A percentile compares a stretch with the other conserved stretches of the same genome.
Evolutionary conservation across 2,888 invertebrate species (phyloP).

Genomic region (Ditula angustiorana): DNA sequence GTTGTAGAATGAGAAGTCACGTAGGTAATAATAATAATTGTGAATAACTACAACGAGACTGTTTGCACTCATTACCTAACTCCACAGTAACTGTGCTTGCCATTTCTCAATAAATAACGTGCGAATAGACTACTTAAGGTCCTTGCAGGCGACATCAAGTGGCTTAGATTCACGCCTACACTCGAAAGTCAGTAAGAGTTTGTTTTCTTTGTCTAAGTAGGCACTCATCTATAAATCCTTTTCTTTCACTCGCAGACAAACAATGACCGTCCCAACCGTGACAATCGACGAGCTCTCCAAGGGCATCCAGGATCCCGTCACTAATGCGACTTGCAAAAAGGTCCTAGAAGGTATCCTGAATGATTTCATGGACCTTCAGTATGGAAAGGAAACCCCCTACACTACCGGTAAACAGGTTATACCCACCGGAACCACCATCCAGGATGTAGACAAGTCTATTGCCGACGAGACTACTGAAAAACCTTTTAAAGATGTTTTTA

Average conservation of each 20-base stretch:
- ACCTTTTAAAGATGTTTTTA: slow-evolving; percentile 66
- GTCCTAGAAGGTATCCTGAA: slow-evolving; percentile 72
- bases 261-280: slow-evolving; percentile 66
- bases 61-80: too few species aligned
- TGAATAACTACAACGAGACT: too few species aligned
- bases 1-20: too few species aligned
- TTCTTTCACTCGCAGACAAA: slow-evolving; percentile 44
- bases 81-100: neutral
- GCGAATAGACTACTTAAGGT: neutral
- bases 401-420: slow-evolving; percentile 73
- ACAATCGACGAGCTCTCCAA: slow-evolving; percentile 65
- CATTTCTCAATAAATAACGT: neutral
- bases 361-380: slow-evolving; percentile 76
- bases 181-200: neutral
- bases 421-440: slow-evolving; percentile 60
- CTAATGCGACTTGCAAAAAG: slow-evolving; percentile 59
- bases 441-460: slow-evolving; percentile 63
- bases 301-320: slow-evolving; percentile 62
- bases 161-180: neutral
- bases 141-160: neutral
- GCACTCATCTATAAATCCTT: neutral
- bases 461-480: slow-evolving; percentile 56
- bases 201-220: neutral
- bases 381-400: slow-evolving; percentile 71
- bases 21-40: too few species aligned